Evolutionary conservation across 2,797 vertebrate genomes (phyloP).

Genomic region (Ptychobarbus kaznakovi): DNA sequence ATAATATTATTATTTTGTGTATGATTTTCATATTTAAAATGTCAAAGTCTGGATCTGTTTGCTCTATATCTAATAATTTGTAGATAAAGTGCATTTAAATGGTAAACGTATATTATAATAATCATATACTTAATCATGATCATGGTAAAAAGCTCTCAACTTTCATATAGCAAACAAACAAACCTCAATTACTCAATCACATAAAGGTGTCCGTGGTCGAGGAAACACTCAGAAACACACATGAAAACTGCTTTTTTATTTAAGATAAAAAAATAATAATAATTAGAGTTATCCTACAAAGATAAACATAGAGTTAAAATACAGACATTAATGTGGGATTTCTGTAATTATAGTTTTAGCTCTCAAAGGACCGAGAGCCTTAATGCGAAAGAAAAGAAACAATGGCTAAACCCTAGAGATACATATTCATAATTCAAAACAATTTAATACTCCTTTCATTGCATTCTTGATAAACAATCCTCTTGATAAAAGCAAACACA

Average conservation of each 20-base stretch:
- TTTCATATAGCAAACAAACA: too few species aligned
- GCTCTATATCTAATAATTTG: not conserved
- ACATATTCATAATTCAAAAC: constrained; percentile 35
- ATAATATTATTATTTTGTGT: not conserved
- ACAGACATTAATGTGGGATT: constrained; percentile 1
- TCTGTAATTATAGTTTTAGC: constrained; percentile 25
- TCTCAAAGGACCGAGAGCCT: constrained; percentile 9
- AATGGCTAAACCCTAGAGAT: constrained; percentile 24
- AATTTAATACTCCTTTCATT: constrained; percentile 6
- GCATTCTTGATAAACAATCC: constrained; percentile 36
- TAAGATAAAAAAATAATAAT: not conserved
- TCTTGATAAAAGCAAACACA: not conserved
- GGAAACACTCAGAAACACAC: not conserved
- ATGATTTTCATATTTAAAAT: not conserved
- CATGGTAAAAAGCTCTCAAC: not conserved
- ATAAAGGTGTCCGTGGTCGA: not conserved
- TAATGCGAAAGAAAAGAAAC: constrained; percentile 25
- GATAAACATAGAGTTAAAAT: not conserved
- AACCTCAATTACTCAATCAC: not conserved
- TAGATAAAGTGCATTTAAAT: not conserved
- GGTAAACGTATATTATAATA: too few species aligned
- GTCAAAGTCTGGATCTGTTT: not conserved
- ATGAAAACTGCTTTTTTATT: not conserved
- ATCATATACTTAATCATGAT: not conserved
- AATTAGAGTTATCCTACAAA: not conserved